Base-by-base conservation (phyloP, 2,113 vertebrate genomes). In the Coracopsis vasa region DNA sequence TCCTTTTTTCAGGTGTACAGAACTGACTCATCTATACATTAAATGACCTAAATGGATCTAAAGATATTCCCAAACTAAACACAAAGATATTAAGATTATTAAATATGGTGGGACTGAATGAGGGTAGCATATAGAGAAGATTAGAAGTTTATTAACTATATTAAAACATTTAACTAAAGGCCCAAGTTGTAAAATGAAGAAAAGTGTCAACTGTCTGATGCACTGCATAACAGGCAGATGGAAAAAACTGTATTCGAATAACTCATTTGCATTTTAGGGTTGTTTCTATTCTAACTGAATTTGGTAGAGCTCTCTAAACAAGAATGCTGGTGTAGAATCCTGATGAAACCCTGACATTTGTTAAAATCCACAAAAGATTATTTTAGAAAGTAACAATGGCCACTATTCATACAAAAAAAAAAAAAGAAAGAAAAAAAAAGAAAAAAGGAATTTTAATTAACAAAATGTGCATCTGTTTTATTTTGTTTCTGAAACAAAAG, bases 281-380 rank as follows among this genome's bases (percentile, higher is more conserved):
- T 94, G 42, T 53, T 90, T 96, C 58, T 92, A n/a, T 88, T 92
- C 92, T 91, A 94, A 88, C 2, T 93, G 88, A 90, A 90, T 83
- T 96, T 69, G 88, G 44, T 58, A 86, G 85, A 94, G 41, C 37
- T 77, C 71, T 95, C 70, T 92, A 92, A 80, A 93, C 41, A 86
- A 91, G 77, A 96, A 96, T 94, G 64, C 50, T 95, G 56, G 78
- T 95, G 61, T 73, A 95, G 64, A 92, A 92, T 92, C 41, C 90
- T 92, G 80, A 90, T 96, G 87, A 94, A 91, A 90, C 61, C 82
- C 66, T 94, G 90, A 89, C 91, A 96, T 96, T 95, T 93, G 83
- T 96, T 95, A 97, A 91, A 93, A 94, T 97, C 80, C 93, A 89
- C 80, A 96, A 94, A 95, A 92, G 91, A 96, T 94, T 97, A 93